phyloP scores from a whole-genome alignment of 2,113 vertebrate genomes.

The Dasyurus viverrinus region DNA sequence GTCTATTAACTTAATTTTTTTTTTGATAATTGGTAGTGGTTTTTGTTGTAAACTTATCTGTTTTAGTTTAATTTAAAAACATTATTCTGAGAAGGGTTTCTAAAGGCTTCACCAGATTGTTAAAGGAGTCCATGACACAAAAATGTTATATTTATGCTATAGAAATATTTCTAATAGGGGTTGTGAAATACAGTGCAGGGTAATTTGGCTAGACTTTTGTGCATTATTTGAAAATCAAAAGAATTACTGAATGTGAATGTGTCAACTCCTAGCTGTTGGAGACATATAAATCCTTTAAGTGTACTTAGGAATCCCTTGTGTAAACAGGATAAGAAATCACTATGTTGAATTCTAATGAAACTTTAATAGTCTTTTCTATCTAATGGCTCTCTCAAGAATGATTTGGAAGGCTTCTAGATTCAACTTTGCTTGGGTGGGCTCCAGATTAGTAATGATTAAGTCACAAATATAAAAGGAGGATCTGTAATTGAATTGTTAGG shows the following conservation, averaged over 20 bases:
- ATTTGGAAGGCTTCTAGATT: constrained; percentile 47
- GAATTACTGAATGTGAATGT: not conserved
- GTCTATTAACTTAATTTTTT: not conserved
- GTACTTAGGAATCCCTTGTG: constrained; percentile 51
- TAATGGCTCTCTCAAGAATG: constrained; percentile 63
- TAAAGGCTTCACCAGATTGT: not conserved
- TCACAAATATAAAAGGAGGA: constrained; percentile 45
- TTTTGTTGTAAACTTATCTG: not conserved
- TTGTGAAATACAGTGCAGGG: constrained; percentile 29
- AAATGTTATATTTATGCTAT: not conserved
- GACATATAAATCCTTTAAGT: constrained; percentile 29
- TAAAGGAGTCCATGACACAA: not conserved
- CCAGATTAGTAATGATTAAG: constrained; percentile 46
- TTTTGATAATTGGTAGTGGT: not conserved
- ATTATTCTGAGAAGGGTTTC: not conserved
- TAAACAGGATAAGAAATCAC: constrained; percentile 61
- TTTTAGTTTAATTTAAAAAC: not conserved
- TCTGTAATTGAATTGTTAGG: constrained; percentile 38
- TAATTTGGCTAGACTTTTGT: constrained; percentile 35
- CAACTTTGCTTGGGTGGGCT: constrained; percentile 45
- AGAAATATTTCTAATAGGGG: constrained; percentile 40
- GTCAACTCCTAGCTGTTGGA: constrained; percentile 57
- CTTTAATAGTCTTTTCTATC: constrained; percentile 62
- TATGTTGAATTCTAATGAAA: constrained; percentile 61
- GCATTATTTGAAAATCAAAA: constrained; percentile 51